Conservation (phyloP, 2,797 vertebrate species). For the Chelon auratus region DNA sequence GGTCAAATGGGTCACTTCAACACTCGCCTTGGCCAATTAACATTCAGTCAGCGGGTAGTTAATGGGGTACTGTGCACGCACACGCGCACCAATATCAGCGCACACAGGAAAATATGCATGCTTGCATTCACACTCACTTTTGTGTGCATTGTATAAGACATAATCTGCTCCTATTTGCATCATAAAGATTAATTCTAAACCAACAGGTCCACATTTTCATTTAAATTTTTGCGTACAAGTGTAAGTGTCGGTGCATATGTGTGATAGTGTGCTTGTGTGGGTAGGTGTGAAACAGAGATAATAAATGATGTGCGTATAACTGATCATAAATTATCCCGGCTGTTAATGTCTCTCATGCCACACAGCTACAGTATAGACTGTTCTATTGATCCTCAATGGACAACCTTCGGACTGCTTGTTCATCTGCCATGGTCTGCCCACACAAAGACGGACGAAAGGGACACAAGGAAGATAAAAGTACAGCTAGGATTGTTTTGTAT, state of each 20-base stretch:
- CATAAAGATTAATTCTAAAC: slow-evolving; percentile 24
- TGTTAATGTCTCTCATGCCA: slow-evolving; percentile 18
- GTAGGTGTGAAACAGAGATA: slow-evolving; percentile 4
- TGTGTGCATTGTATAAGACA: background rate
- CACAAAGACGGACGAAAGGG: slow-evolving; percentile 4
- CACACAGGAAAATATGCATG: background rate
- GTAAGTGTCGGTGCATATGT: background rate
- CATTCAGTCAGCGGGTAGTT: slow-evolving; percentile 39
- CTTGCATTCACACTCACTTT: background rate
- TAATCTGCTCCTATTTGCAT: slow-evolving; percentile 20
- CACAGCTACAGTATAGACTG: background rate
- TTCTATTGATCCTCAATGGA: slow-evolving; percentile 25
- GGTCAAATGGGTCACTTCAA: slow-evolving; percentile 62
- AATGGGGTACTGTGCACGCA: slow-evolving; percentile 19
- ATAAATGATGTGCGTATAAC: background rate
- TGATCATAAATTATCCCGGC: slow-evolving; percentile 23
- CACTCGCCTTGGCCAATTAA: slow-evolving; percentile 55
- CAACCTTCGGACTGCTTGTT: slow-evolving; percentile 17
- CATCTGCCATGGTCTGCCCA: slow-evolving; percentile 4
- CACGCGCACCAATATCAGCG: background rate
- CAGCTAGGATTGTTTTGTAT: background rate
- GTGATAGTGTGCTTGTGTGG: background rate
- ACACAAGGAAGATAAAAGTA: slow-evolving; percentile 3
- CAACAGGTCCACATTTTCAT: slow-evolving; percentile 5
- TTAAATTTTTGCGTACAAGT: background rate